phyloP scores from a whole-genome alignment of 2,888 invertebrate genomes.

The Drosophila kuntzei region DNA sequence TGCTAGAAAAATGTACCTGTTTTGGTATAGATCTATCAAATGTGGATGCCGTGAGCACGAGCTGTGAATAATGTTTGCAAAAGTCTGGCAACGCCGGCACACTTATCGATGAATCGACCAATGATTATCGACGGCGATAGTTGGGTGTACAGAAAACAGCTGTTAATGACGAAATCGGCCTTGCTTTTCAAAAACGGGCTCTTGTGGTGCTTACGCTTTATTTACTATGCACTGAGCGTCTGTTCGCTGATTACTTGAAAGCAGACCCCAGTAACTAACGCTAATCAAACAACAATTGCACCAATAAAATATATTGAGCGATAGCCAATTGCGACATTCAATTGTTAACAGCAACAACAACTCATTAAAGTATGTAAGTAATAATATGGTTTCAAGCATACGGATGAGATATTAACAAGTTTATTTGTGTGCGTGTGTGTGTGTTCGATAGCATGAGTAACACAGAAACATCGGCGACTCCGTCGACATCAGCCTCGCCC shows the following conservation, averaged over 20 bases:
- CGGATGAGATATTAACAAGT: slow-evolving; percentile 23
- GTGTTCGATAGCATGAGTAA: slow-evolving; percentile 32
- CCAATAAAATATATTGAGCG: slow-evolving; percentile 10
- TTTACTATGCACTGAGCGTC: slow-evolving; percentile 55
- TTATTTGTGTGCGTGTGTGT: slow-evolving; percentile 19
- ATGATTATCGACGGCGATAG: slow-evolving; percentile 29
- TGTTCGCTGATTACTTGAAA: slow-evolving; percentile 49
- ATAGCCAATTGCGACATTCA: slow-evolving; percentile 45
- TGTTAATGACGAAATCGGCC: slow-evolving; percentile 49
- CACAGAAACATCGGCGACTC: slow-evolving; percentile 21
- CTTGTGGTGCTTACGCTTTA: slow-evolving; percentile 32
- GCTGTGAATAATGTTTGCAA: background rate
- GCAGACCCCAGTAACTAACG: slow-evolving; percentile 4
- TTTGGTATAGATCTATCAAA: too few species aligned
- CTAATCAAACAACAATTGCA: slow-evolving; percentile 11
- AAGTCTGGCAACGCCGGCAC: background rate
- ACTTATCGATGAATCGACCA: slow-evolving; percentile 4
- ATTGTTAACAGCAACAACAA: slow-evolving; percentile 12
- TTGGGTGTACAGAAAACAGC: slow-evolving; percentile 29
- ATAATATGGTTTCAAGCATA: slow-evolving; percentile 17
- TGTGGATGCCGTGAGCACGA: too few species aligned
- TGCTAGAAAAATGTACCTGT: background rate
- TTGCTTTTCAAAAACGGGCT: slow-evolving; percentile 48
- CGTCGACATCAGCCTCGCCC: slow-evolving; percentile 35
- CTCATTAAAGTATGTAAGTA: slow-evolving; percentile 40